phyloP scores from a whole-genome alignment of 2,113 vertebrate genomes.

The Gopherus evgoodei region DNA sequence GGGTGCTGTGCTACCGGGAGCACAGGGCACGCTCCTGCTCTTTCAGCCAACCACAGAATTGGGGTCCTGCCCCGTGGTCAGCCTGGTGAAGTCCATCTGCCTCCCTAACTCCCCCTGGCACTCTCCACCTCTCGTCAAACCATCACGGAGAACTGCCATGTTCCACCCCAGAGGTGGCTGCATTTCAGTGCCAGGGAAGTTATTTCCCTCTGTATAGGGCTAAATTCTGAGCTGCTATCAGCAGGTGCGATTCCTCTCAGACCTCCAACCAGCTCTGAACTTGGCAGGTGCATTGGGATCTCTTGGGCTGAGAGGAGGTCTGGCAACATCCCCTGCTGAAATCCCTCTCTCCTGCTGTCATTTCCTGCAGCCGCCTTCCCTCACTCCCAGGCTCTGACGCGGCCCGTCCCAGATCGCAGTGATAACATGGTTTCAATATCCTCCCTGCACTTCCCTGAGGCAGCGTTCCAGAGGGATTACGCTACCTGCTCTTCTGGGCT shows the following conservation, averaged over 20 bases:
- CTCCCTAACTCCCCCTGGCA: too few relatives aligned
- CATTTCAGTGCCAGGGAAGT: neutral
- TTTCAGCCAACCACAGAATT: too few relatives aligned
- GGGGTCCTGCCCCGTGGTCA: neutral
- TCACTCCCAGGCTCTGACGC: neutral
- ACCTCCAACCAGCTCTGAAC: too few relatives aligned
- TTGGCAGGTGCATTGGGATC: neutral
- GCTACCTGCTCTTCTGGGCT: neutral
- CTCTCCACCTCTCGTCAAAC: neutral
- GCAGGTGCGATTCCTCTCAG: neutral
- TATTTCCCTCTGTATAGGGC: neutral
- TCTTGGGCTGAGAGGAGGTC: neutral
- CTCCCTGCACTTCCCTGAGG: neutral
- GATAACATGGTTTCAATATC: neutral
- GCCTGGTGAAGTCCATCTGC: neutral
- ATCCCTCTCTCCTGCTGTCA: neutral
- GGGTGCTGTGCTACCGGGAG: too few relatives aligned
- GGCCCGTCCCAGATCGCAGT: neutral
- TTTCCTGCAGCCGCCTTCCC: neutral
- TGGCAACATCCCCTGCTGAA: neutral
- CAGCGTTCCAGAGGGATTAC: neutral
- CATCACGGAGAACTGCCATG: neutral
- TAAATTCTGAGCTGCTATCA: neutral
- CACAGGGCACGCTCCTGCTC: neutral
- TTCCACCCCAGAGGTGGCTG: neutral